Percentiles rank a stretch among this genome's conserved stretches.
phyloP scores from a whole-genome alignment of 2,797 vertebrate species.

The Dermochelys coriacea region DNA sequence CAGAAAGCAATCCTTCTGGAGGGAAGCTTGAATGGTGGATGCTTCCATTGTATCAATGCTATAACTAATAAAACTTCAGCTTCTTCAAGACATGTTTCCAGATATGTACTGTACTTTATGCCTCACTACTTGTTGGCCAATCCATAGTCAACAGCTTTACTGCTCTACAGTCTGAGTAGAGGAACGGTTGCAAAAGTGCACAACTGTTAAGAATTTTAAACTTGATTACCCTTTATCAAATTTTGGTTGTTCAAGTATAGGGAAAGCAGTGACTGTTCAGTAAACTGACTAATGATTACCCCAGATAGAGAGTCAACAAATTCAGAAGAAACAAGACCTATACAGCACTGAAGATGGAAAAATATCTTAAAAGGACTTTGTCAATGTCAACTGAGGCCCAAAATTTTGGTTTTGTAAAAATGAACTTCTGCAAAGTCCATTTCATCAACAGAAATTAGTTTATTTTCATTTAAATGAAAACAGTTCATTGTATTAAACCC shows the following conservation, averaged over 20 bases:
- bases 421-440: neutral
- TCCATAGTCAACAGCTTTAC: accelerated
- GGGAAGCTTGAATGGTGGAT: neutral
- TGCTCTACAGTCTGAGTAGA: accelerated
- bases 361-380: neutral
- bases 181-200: neutral
- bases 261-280: neutral
- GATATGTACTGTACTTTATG: neutral
- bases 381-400: neutral
- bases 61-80: neutral
- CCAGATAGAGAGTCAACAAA: neutral
- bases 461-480: neutral
- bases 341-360: neutral
- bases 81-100: neutral
- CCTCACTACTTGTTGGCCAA: neutral
- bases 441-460: neutral
- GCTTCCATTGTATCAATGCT: neutral
- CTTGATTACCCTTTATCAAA: accelerated
- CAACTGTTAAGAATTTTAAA: neutral
- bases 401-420: neutral
- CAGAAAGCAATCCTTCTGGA: neutral
- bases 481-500: neutral
- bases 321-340: neutral
- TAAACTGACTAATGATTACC: accelerated
- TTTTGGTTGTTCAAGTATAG: neutral